These are phyloP conservation scores for Drosophila chauvacae DNA, from an alignment of 1,140 invertebrate species.

Conservation along the genomic window DNA sequence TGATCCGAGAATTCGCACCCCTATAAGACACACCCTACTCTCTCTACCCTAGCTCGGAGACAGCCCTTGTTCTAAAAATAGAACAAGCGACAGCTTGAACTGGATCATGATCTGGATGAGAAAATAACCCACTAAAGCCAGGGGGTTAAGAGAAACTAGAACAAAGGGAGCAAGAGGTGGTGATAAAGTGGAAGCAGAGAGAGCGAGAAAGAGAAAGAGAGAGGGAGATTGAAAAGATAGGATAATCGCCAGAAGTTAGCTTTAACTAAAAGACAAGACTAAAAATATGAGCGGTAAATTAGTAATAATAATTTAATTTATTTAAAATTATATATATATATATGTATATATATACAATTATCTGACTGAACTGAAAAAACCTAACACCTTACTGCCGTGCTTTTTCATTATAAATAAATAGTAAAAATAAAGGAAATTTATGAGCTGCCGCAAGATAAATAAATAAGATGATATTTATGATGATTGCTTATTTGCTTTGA, in stretches of 20 bases:
- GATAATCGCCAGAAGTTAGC: background rate
- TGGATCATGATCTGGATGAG: accelerated
- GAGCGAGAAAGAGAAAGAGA: background rate
- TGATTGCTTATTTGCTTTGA: constrained; percentile 80
- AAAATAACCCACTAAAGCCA: constrained; percentile 20
- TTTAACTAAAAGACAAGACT: background rate
- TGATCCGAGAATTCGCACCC: background rate
- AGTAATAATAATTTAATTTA: too few relatives aligned
- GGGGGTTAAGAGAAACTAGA: background rate
- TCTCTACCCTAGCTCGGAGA: background rate
- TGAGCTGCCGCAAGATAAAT: constrained; percentile 46
- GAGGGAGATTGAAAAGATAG: background rate
- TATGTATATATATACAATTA: background rate
- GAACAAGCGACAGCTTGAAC: constrained; percentile 2
- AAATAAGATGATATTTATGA: constrained; percentile 69
- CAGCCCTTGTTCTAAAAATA: constrained; percentile 20
- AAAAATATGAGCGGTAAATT: background rate
- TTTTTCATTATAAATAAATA: constrained; percentile 34
- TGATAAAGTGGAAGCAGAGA: background rate
- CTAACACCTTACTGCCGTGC: background rate
- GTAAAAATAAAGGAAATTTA: constrained; percentile 42
- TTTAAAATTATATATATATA: too few relatives aligned
- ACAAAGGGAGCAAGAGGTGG: background rate
- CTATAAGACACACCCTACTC: background rate
- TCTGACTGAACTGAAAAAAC: background rate